These are phyloP conservation scores for Napeogenes inachia DNA, from an alignment of 2,888 invertebrate species.

Conservation along the genomic window DNA sequence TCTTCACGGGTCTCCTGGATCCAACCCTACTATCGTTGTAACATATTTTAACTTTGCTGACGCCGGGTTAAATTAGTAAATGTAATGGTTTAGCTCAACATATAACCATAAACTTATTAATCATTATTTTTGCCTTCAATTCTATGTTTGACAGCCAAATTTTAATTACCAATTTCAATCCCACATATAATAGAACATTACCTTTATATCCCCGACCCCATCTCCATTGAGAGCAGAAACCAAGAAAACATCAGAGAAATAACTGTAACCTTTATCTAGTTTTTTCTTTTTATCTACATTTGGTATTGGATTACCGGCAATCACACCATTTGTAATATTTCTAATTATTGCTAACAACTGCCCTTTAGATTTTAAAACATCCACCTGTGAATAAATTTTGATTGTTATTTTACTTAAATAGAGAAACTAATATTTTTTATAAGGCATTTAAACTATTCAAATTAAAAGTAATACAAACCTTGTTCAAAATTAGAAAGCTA, in stretches of 20 bases:
- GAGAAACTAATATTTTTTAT: no score
- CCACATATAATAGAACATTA: conserved; percentile 38
- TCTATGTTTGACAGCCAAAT: background rate
- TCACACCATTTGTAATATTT: conserved; percentile 80
- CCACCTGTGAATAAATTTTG: conserved; percentile 74
- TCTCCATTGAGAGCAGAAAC: conserved; percentile 90
- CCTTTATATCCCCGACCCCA: conserved; percentile 85
- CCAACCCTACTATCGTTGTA: no score
- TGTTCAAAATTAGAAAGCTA: conserved; percentile 91
- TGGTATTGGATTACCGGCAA: conserved; percentile 63
- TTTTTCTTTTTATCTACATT: conserved; percentile 41
- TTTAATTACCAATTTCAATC: no score
- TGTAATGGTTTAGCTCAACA: no score
- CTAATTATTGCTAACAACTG: conserved; percentile 85
- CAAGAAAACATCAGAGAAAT: conserved; percentile 93
- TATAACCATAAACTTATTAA: no score
- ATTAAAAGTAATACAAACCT: conserved; percentile 71
- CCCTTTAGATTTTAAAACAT: conserved; percentile 82
- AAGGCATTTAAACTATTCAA: no score
- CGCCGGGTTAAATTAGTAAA: no score
- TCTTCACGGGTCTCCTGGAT: no score
- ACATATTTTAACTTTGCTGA: no score
- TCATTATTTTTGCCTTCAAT: no score
- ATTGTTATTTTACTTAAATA: no score
- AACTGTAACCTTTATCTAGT: conserved; percentile 51